Base-by-base conservation (phyloP, 2,113 vertebrate species). In the Cheilinus undulatus region DNA sequence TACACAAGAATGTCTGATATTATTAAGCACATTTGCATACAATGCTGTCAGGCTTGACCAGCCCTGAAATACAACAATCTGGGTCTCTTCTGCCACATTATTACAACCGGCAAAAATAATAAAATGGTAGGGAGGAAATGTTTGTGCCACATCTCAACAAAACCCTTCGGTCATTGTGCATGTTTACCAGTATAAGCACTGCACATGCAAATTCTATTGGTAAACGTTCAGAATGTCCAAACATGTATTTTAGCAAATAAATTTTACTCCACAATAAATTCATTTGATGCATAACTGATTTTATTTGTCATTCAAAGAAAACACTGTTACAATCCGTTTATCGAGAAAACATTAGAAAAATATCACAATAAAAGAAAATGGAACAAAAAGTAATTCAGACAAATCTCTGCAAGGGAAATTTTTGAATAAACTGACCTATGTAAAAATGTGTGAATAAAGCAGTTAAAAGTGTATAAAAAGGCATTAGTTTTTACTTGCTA, bases 301-400 rank as follows among this genome's bases (percentile, higher is more conserved):
- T 13, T 0, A 76, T 42, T 3, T 45, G 62, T 38, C 3, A 72
- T 20, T 51, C 57, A 36, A 12, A 32, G 20, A n/a, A 42, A n/a
- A 54, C 26, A 20, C 2, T 11, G 28, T 7, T 79, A 81, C 67
- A 6, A 32, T 32, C 53, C 0, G 2, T 76, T 82, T 78, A 67
- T 88, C 86, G 64, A 36, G 72, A 84, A 76, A 86, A 28, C 2
- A 27, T 43, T 52, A 26, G 77, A 61, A 78, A 74, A 76, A 66
- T 23, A 54, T 30, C 7, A 42, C 3, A 49, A 32, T 15, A 8
- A 53, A 53, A 72, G 17, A 57, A 63, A 67, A 32, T 14, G 17
- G 40, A 34, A 14, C 20, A 69, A 62, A 24, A 73, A 57, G n/a
- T n/a, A 54, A 7, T n/a, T 60, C 24, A 45, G 23, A 48, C 20